phyloP scores from a whole-genome alignment of 1,140 invertebrate genomes.

The Arctopsyche grandis region DNA sequence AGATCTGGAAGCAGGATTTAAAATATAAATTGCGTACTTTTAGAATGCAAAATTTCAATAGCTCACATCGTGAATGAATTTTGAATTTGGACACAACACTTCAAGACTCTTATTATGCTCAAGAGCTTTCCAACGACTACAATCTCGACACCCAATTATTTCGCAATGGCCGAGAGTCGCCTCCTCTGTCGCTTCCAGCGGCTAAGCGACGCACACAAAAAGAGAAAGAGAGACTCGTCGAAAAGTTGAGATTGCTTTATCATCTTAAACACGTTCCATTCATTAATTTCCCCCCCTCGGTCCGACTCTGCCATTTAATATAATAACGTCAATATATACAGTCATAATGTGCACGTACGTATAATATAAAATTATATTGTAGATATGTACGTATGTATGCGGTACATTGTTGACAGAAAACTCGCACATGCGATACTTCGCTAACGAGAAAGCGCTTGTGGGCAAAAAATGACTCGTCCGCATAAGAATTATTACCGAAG shows the following conservation, averaged over 20 bases:
- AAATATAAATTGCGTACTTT: background rate
- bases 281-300: conserved; percentile 8
- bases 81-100: background rate
- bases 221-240: background rate
- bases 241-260: conserved; percentile 20
- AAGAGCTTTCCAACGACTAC: background rate
- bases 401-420: background rate
- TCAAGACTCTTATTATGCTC: background rate
- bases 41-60: background rate
- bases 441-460: background rate
- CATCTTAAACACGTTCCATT: conserved; percentile 30
- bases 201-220: background rate
- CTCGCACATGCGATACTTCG: background rate
- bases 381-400: background rate
- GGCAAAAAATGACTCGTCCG: background rate
- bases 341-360: no score
- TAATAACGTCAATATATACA: background rate
- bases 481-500: conserved; percentile 14
- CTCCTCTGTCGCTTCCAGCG: background rate
- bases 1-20: no score
- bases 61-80: background rate
- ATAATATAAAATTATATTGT: background rate
- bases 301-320: background rate
- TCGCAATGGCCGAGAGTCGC: background rate
- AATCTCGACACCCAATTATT: conserved; percentile 30